Evolutionary conservation across 2,888 invertebrate genomes (phyloP).

Genomic region (Coelopa pilipes): DNA sequence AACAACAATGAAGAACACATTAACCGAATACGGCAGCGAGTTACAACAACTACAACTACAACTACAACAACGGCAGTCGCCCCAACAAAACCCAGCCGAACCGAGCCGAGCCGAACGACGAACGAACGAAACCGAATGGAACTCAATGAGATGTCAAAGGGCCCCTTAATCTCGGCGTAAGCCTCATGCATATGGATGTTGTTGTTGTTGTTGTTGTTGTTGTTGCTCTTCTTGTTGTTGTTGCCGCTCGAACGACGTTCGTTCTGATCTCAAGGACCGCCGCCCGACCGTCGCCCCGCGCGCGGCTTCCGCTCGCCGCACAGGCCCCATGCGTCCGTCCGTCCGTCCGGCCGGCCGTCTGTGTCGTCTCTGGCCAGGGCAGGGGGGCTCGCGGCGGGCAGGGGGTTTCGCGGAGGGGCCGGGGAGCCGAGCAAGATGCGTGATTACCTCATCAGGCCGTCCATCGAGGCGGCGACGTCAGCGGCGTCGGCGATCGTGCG

Average conservation of each 20-base stretch:
- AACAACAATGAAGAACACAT: background rate
- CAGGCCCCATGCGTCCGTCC: background rate
- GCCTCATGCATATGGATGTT: slow-evolving; percentile 10
- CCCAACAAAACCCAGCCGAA: background rate
- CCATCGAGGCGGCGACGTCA: slow-evolving; percentile 21
- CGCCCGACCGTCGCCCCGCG: background rate
- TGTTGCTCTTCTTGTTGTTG: slow-evolving; percentile 41
- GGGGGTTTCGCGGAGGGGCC: background rate
- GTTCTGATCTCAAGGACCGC: slow-evolving; percentile 1
- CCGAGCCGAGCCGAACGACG: slow-evolving; percentile 11
- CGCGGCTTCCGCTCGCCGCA: no score
- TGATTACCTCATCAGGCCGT: slow-evolving; percentile 35
- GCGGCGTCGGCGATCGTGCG: slow-evolving; percentile 12
- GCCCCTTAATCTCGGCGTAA: slow-evolving; percentile 51
- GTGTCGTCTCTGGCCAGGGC: no score
- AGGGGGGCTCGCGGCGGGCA: no score
- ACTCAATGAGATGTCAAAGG: slow-evolving; percentile 54
- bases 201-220: slow-evolving; percentile 39
- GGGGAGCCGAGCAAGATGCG: slow-evolving; percentile 14
- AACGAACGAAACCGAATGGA: background rate
- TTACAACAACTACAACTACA: background rate
- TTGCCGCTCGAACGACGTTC: background rate
- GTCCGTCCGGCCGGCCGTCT: no score
- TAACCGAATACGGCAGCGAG: background rate
- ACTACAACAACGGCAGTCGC: no score